Conservation (phyloP, 2,888 invertebrate genomes). For the Zhuqinia jingwanae region DNA sequence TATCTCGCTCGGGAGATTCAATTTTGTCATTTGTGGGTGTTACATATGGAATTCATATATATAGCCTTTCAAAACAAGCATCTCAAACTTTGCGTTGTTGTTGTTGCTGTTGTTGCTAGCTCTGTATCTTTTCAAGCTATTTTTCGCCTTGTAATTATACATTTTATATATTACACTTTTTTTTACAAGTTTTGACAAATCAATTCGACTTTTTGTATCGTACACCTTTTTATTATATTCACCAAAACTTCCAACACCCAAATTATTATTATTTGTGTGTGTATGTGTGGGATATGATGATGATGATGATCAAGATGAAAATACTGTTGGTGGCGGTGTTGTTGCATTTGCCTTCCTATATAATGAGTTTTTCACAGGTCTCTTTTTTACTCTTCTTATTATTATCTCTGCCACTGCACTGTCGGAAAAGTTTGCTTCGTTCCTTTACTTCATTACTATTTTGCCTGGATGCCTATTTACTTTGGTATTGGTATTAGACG, state of each 20-base stretch:
- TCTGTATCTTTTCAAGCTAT: neutral
- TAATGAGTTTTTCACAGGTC: conserved; percentile 49
- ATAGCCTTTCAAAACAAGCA: neutral
- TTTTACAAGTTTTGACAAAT: conserved; percentile 40
- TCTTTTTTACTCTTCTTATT: conserved; percentile 10
- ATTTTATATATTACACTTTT: no score
- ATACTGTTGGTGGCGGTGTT: no score
- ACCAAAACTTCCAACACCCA: no score
- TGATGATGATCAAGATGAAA: no score
- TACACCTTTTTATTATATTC: neutral
- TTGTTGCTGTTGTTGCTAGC: no score
- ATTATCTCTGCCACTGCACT: neutral
- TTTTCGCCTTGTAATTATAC: neutral
- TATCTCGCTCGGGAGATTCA: no score
- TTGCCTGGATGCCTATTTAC: neutral
- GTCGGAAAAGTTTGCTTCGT: conserved; percentile 27
- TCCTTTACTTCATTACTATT: neutral
- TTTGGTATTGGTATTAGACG: neutral
- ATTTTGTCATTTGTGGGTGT: conserved; percentile 7
- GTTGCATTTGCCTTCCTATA: conserved; percentile 9
- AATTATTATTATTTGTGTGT: neutral
- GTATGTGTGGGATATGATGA: neutral
- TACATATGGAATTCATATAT: conserved; percentile 1
- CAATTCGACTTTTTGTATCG: conserved; percentile 31
- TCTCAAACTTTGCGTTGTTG: neutral